Evolutionary conservation across 2,797 vertebrate species (phyloP).

Genomic region (Petrocephalus sullivani): DNA sequence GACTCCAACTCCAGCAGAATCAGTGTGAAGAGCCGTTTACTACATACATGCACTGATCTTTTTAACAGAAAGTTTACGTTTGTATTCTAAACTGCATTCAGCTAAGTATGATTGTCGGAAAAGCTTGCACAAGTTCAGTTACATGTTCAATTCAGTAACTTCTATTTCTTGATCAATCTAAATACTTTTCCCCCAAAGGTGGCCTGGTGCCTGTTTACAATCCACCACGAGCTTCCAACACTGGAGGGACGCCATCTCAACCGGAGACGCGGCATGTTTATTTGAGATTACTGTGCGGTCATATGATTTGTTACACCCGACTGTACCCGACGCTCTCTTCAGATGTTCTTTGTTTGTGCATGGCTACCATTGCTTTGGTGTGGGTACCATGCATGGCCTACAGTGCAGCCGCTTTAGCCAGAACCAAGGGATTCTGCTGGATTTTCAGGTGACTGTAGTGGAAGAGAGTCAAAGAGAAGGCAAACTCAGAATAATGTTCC

Average conservation of each 20-base stretch:
- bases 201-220: slow-evolving; percentile 20
- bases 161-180: background rate
- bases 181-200: background rate
- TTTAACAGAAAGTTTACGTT: background rate
- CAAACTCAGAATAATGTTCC: background rate
- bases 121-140: background rate
- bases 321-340: background rate
- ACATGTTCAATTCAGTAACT: background rate
- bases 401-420: background rate
- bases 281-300: slow-evolving; percentile 27
- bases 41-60: background rate
- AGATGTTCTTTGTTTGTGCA: background rate
- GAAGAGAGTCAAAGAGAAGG: background rate
- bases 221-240: slow-evolving; percentile 7
- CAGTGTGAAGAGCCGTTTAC: background rate
- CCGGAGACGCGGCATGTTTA: slow-evolving; percentile 24
- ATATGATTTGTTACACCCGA: background rate
- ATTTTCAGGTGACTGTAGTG: background rate
- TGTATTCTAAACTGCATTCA: background rate
- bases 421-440: background rate
- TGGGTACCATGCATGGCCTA: background rate
- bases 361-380: background rate
- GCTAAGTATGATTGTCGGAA: background rate
- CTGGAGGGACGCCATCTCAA: slow-evolving; percentile 19
- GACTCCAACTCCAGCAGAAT: background rate